Percentiles rank a stretch among this genome's conserved stretches.
These are phyloP conservation scores for Axinella damicornis DNA, from an alignment of 37 sponge, comb jelly and placozoan genomes.

Conservation along the genomic window DNA sequence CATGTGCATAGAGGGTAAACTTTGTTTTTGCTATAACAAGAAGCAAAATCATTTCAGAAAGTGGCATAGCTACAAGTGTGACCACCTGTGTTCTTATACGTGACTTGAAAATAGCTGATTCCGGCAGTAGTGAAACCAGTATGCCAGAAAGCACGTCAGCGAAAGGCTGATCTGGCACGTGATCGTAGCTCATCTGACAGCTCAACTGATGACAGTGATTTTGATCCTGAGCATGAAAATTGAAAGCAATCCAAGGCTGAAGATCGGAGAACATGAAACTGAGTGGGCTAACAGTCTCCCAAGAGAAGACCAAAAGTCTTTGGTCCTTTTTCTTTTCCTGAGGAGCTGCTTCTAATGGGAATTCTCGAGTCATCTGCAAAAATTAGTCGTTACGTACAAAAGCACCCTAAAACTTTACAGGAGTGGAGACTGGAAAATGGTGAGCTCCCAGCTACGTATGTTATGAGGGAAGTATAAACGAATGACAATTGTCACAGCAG, in stretches of 20 bases:
- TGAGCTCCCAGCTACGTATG: background rate
- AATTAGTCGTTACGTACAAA: background rate
- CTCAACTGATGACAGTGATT: no score
- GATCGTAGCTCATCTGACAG: no score
- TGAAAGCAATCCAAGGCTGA: background rate
- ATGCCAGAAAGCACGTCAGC: no score
- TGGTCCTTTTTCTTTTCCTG: background rate
- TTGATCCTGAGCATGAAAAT: no score
- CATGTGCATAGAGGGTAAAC: no score
- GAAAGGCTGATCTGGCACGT: no score
- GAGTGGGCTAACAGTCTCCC: background rate
- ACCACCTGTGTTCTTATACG: no score
- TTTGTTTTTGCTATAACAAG: no score
- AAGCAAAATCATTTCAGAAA: no score
- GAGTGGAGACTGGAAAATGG: background rate
- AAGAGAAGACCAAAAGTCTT: background rate
- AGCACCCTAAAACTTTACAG: background rate
- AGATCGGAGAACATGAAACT: background rate
- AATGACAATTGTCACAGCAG: background rate
- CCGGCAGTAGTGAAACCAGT: no score
- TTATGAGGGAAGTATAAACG: background rate
- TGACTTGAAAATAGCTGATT: no score
- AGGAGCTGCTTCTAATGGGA: background rate
- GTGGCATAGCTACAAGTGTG: no score
- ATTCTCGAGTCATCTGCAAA: background rate